Conservation (phyloP, 2,888 invertebrate species). For the Congeria kusceri region DNA sequence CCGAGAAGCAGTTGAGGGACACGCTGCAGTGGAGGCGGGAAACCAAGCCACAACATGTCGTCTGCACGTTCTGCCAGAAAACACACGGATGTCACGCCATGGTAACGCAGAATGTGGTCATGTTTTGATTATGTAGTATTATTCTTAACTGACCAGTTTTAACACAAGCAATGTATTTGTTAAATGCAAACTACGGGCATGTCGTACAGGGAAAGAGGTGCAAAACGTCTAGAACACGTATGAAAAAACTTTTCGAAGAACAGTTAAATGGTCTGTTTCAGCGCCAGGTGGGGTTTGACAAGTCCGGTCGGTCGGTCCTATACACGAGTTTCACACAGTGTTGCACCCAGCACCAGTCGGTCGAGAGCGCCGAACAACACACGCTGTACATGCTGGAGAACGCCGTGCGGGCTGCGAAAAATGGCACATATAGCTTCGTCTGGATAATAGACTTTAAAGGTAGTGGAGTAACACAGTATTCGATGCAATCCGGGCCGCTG, state of each 20-base stretch:
- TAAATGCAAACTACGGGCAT: no score
- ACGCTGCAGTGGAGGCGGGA: constrained; percentile 81
- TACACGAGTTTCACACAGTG: constrained; percentile 83
- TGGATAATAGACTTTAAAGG: constrained; percentile 83
- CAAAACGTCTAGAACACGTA: no score
- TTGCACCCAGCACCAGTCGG: constrained; percentile 71
- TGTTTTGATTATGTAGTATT: no score
- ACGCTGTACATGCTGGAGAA: constrained; percentile 82
- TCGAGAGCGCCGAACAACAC: constrained; percentile 81
- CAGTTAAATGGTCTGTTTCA: no score
- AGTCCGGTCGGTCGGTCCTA: constrained; percentile 80
- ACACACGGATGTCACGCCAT: constrained; percentile 83
- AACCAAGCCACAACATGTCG: constrained; percentile 73
- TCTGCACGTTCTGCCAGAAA: constrained; percentile 82
- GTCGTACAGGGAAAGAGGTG: no score
- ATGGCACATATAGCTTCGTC: constrained; percentile 80
- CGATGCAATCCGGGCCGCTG: no score
- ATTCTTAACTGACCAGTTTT: no score
- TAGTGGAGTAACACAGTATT: no score
- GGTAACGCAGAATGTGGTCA: constrained; percentile 60
- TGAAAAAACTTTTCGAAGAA: no score
- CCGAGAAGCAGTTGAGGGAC: constrained; percentile 77
- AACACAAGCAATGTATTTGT: no score
- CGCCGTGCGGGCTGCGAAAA: constrained; percentile 79
- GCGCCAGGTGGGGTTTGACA: constrained; percentile 84